Evolutionary conservation across 2,888 invertebrate species (phyloP).

Genomic region (Lacanobia oleracea): DNA sequence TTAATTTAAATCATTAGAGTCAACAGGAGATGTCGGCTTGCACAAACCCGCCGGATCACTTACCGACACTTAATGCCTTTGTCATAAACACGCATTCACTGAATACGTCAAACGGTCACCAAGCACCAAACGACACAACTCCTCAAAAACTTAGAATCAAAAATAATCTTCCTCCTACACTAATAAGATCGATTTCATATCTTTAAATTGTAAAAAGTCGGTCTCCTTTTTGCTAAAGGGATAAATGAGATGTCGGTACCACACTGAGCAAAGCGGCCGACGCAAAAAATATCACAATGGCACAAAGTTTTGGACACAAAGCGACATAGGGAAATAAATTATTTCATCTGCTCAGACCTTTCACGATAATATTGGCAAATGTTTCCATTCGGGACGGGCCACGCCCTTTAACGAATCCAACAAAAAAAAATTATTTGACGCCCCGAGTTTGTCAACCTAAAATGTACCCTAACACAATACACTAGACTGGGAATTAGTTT

Average conservation of each 20-base stretch:
- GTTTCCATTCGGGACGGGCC: constrained; percentile 89
- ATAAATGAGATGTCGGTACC: constrained; percentile 87
- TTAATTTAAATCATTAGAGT: constrained; percentile 83
- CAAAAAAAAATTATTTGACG: constrained; percentile 70
- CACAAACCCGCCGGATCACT: constrained; percentile 86
- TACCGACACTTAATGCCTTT: constrained; percentile 87
- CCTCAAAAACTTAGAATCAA: constrained; percentile 48
- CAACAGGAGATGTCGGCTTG: constrained; percentile 81
- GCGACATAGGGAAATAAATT: constrained; percentile 90
- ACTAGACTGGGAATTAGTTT: constrained; percentile 62
- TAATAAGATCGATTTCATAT: constrained; percentile 64
- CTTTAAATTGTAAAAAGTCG: constrained; percentile 72
- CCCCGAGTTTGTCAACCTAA: constrained; percentile 39
- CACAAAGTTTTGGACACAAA: constrained; percentile 88
- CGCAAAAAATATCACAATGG: constrained; percentile 88
- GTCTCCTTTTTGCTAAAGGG: constrained; percentile 83
- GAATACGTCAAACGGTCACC: constrained; percentile 73
- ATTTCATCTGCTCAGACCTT: constrained; percentile 90
- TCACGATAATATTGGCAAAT: constrained; percentile 91
- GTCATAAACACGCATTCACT: constrained; percentile 86
- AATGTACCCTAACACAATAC: constrained; percentile 38
- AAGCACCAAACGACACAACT: constrained; percentile 66
- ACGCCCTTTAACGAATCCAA: constrained; percentile 84
- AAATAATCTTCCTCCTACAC: constrained; percentile 56
- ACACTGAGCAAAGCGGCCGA: constrained; percentile 86